Evolutionary conservation across 2,888 invertebrate species (phyloP), one percentile per base, ranked within the genome.

Genomic region (Timandra comae): DNA sequence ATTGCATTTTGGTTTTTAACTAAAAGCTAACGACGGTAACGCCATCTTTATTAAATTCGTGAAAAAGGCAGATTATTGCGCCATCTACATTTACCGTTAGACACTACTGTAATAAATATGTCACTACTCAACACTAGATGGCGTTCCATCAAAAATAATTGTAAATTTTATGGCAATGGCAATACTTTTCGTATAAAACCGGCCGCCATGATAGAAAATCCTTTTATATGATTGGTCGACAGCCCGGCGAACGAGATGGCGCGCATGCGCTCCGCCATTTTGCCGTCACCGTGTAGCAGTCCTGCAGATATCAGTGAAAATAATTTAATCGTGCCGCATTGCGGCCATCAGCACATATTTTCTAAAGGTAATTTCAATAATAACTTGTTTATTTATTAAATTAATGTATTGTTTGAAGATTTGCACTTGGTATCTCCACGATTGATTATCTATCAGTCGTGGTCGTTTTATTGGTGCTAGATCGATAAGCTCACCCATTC

Each of bases 401-500:
- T n/a, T 22, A 21, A 35, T 7, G 22, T 3, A 30, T 38, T 12
- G 19, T 21, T 7, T 20, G 10, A 20, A 35, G 69, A 75, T 75
- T 71, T 73, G 88, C 88, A 88, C 89, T 77, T 56, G 76, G 89
- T 89, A 89, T 89, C 89, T 89, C 89, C 89, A 87, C 86, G 67
- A 69, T 70, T 38, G 72, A 54, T 67, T 44, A 38, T 36, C 53
- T 76, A 63, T 67, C 69, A 65, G 70, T 79, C 77, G 86, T 87
- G 89, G 89, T 89, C 89, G 89, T 88, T 86, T 69, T 69, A 64
- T 59, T 57, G 71, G 89, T 89, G 89, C 89, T 57, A 89, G 51
- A 85, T 42, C 48, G 76, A 68, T 44, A 86, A 68, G 74, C 75
- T 81, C 81, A 79, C 82, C 85, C 85, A 85, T 85, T 84, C 78